Conservation (phyloP, 2,797 vertebrate species). For the Poeciliopsis gracilis region DNA sequence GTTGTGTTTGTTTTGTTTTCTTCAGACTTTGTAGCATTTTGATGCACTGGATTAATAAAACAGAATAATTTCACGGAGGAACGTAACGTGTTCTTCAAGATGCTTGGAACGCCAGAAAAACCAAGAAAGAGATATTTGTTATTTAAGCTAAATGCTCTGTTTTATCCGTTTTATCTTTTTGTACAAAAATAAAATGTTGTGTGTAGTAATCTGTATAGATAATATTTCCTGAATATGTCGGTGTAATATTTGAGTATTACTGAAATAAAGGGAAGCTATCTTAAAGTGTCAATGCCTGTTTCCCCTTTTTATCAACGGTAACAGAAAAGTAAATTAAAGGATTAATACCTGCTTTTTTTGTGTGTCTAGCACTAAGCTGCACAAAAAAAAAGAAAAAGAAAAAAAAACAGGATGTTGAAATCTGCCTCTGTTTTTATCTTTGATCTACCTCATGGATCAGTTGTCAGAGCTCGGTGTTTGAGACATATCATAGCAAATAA, state of each 20-base stretch:
- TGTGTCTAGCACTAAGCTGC: neutral
- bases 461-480: neutral
- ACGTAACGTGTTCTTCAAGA: neutral
- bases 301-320: neutral
- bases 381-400: neutral
- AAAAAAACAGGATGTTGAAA: neutral
- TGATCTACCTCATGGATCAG: neutral
- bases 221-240: neutral
- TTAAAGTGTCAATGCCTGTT: neutral
- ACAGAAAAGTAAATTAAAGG: neutral
- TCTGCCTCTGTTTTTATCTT: neutral
- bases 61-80: neutral
- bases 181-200: neutral
- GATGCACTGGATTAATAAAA: neutral
- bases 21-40: neutral
- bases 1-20: no score
- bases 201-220: slow-evolving; percentile 1
- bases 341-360: neutral
- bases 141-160: neutral
- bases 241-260: neutral
- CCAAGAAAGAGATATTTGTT: neutral
- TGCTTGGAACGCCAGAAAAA: neutral
- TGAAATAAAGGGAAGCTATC: neutral
- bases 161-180: neutral
- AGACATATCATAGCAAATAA: neutral